Conservation (phyloP, 2,888 invertebrate genomes). For the Lithodes maja region DNA sequence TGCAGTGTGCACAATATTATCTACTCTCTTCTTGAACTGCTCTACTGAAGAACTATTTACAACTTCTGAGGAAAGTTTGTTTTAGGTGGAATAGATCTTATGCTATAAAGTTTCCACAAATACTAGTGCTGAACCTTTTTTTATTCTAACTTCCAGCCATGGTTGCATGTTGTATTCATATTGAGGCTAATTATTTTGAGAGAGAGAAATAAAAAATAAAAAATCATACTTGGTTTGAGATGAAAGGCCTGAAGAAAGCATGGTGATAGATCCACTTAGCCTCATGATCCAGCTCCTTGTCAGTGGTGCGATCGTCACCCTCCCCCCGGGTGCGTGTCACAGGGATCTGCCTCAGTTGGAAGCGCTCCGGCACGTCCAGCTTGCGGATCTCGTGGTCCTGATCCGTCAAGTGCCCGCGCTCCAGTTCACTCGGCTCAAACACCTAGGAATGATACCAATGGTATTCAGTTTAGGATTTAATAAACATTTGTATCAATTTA, state of each 20-base stretch:
- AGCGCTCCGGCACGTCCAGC: slow-evolving; percentile 92
- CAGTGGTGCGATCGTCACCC: slow-evolving; percentile 79
- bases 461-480: background rate
- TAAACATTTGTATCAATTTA: background rate
- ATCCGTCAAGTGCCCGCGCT: slow-evolving; percentile 96
- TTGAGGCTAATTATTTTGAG: no score
- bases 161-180: no score
- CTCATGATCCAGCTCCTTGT: slow-evolving; percentile 92
- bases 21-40: no score
- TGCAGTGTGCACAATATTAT: no score
- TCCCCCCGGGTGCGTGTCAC: slow-evolving; percentile 79
- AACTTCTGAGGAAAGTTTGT: no score
- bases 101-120: no score
- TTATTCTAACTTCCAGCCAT: no score
- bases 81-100: no score
- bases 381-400: slow-evolving; percentile 92
- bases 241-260: slow-evolving; percentile 89
- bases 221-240: slow-evolving; percentile 83
- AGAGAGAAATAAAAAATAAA: background rate
- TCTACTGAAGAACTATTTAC: no score
- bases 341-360: slow-evolving; percentile 92
- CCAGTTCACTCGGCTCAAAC: slow-evolving; percentile 97
- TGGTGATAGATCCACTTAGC: slow-evolving; percentile 98
- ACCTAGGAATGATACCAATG: slow-evolving; percentile 76
- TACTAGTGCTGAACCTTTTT: no score